phyloP scores from a whole-genome alignment of 2,113 vertebrate genomes.

The Zeus faber region DNA sequence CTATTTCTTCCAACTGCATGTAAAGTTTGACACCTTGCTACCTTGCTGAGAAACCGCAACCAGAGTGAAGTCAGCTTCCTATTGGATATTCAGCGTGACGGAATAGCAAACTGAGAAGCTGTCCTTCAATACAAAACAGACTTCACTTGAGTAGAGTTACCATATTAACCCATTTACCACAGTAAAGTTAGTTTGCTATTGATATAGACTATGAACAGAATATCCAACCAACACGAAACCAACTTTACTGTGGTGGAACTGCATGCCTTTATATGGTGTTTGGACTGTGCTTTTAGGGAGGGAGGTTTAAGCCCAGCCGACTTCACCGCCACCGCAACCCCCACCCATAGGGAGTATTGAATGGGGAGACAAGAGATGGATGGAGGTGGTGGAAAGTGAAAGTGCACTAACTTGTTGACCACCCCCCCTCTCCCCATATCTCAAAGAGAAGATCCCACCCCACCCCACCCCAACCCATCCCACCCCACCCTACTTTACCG shows the following conservation, averaged over 20 bases:
- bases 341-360: conserved; percentile 32
- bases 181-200: too few species aligned
- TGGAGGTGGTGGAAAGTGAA: conserved; percentile 53
- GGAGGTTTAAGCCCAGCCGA: conserved; percentile 33
- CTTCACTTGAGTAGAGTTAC: too few species aligned
- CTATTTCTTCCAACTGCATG: conserved; percentile 46
- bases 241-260: conserved; percentile 12
- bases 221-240: too few species aligned
- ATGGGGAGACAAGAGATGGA: conserved; percentile 38
- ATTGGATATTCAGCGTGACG: too few species aligned
- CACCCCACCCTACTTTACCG: conserved; percentile 9
- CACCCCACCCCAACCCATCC: conserved; percentile 23
- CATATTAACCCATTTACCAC: too few species aligned
- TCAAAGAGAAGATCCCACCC: conserved; percentile 29
- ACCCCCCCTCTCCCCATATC: conserved; percentile 13
- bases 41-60: conserved; percentile 37
- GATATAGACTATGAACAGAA: too few species aligned
- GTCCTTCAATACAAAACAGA: too few species aligned
- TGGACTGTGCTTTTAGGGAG: conserved; percentile 34
- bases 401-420: conserved; percentile 69
- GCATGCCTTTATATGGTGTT: conserved; percentile 55
- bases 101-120: too few species aligned
- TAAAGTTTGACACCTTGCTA: conserved; percentile 35
- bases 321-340: conserved; percentile 31
- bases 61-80: too few species aligned